Evolutionary conservation across 2,797 vertebrate genomes (phyloP).

Genomic region (Fringilla coelebs): DNA sequence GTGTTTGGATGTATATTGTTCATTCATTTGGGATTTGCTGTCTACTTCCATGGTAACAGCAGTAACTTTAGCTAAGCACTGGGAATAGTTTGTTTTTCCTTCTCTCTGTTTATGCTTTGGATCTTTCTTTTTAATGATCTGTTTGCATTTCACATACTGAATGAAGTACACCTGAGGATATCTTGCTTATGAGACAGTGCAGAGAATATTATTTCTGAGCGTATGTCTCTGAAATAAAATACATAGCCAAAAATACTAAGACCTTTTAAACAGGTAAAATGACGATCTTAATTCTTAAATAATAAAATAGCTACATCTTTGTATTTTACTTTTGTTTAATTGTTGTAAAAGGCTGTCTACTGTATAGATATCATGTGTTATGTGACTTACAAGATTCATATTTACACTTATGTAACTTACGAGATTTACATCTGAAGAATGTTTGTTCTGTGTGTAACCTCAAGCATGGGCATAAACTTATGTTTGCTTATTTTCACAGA

Average conservation of each 20-base stretch:
- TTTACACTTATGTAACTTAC: background rate
- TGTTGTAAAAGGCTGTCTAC: background rate
- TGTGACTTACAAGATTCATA: background rate
- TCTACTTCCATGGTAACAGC: conserved; percentile 62
- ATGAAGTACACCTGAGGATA: background rate
- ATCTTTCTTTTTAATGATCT: background rate
- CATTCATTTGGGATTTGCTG: conserved; percentile 46
- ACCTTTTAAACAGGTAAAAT: conserved; percentile 7
- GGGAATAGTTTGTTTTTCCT: conserved; percentile 46
- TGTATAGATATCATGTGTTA: background rate
- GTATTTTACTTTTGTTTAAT: background rate
- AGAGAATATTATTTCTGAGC: background rate
- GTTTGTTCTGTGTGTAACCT: background rate
- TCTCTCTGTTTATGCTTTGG: background rate
- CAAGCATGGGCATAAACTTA: background rate
- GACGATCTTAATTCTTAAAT: background rate
- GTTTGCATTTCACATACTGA: background rate
- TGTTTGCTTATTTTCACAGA: conserved; percentile 69
- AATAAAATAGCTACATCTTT: background rate
- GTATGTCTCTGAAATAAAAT: background rate
- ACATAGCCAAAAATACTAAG: background rate
- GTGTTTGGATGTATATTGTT: background rate
- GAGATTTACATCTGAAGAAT: background rate
- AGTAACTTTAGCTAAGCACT: conserved; percentile 63
- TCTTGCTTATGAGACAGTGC: background rate